phyloP scores from a whole-genome alignment of 1,140 invertebrate species.

The Brachionus koreanus region DNA sequence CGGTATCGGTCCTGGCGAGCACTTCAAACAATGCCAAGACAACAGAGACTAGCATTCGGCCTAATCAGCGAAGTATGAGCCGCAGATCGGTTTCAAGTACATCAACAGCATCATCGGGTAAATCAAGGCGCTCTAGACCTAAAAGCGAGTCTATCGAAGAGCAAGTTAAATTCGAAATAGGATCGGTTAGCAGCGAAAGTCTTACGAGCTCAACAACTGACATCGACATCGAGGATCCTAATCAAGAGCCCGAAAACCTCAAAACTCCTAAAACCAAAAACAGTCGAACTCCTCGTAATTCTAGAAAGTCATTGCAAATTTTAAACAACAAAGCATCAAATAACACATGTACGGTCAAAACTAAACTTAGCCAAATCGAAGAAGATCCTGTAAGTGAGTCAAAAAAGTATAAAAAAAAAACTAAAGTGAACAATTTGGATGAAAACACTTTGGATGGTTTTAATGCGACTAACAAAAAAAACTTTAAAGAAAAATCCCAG shows the following conservation, averaged over 20 bases:
- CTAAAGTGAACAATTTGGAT: conserved; percentile 3
- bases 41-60: not conserved
- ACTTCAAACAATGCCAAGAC: conserved; percentile 9
- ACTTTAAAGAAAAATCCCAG: not conserved
- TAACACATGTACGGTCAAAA: not conserved
- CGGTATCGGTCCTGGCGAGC: not conserved
- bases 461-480: not conserved
- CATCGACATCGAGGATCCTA: not conserved
- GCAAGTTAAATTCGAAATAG: not conserved
- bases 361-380: not conserved
- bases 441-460: conserved; percentile 13
- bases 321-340: conserved; percentile 15
- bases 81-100: not conserved
- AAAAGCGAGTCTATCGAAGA: not conserved
- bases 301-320: not conserved
- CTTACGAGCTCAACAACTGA: not conserved
- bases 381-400: not conserved
- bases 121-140: not conserved
- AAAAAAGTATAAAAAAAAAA: not conserved
- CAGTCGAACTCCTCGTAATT: not conserved
- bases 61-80: not conserved
- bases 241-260: conserved; percentile 5
- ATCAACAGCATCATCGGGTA: not conserved
- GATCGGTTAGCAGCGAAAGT: conserved; percentile 7
- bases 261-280: not conserved